Evolutionary conservation across 1,140 invertebrate species (phyloP), one percentile per base, ranked within the genome.

Genomic region (Armadillidium nasatum): DNA sequence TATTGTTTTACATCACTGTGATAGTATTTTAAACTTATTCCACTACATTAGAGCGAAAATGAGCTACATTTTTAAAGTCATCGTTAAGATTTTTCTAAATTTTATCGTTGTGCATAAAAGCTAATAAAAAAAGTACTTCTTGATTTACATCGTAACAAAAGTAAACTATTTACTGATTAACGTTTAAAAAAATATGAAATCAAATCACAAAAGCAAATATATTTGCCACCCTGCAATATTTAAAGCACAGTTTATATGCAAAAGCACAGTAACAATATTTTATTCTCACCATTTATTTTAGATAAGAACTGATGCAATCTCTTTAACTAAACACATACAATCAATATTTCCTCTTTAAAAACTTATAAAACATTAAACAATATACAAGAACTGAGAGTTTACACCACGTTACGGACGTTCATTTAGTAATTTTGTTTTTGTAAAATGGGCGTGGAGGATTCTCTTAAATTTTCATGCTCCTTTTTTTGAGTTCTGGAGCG

Each of bases 281-380:
- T 60, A 60, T 60, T 7, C 11, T 60, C 11, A 60, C 50, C 50
- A 13, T 15, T 15, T 60, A 19, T 3, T 15, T 60, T 15, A 60
- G 11, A 19, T 60, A 60, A 60, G 19, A 13, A 60, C 50, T 4
- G 11, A 19, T 60, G 11, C 7, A 19, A 13, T 60, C 50, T 60
- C 50, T 19, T 15, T 60, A 50, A 15, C 46, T 15, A 15, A 15
- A 60, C 50, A 60, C 19, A 60, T 60, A 19, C 19, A 60, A 15
- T 15, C 50, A 60, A 60, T 60, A 60, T 60, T 15, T 60, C 19
- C 19, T 60, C 50, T 60, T 60, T 60, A 60, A 60, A 60, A 60
- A 60, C 50, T 3, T 15, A 60, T 19, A 60, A 19, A 15, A 15
- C 19, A 15, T 4, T 1, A 60, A 19, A 2, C 11, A 19, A 19